phyloP scores from a whole-genome alignment of 2,797 vertebrate species.

The Molossus alvarezi region DNA sequence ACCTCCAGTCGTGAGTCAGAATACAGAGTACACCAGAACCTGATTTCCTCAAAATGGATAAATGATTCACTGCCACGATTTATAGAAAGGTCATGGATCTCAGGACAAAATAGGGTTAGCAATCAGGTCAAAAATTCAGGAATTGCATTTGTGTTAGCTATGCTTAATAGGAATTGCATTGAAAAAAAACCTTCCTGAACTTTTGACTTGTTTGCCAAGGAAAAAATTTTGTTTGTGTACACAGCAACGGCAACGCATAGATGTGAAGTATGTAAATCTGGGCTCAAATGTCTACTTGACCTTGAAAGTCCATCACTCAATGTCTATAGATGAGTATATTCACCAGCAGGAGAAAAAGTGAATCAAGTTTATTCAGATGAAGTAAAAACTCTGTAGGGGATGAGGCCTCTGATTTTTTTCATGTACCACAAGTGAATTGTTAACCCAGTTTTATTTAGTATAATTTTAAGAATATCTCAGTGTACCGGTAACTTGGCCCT shows the following conservation, averaged over 20 bases:
- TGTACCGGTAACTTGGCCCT: not conserved
- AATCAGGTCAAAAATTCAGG: constrained; percentile 16
- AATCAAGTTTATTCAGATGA: not conserved
- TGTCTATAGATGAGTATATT: not conserved
- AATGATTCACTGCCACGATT: not conserved
- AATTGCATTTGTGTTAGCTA: constrained; percentile 18
- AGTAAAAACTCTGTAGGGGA: not conserved
- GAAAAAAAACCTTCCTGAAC: not conserved
- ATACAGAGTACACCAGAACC: constrained; percentile 5
- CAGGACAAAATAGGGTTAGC: not conserved
- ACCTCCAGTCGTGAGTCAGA: not conserved
- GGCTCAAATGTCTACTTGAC: not conserved
- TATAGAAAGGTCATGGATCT: constrained; percentile 14
- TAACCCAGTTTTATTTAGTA: not conserved
- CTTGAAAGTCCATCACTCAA: not conserved
- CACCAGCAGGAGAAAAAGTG: not conserved
- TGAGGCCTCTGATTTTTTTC: not conserved
- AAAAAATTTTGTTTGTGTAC: not conserved
- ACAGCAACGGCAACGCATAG: not conserved
- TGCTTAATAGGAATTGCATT: not conserved
- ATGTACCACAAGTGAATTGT: not conserved
- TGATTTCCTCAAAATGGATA: not conserved
- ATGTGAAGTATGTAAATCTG: constrained; percentile 14
- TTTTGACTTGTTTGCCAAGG: constrained; percentile 5
- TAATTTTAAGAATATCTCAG: not conserved